These are phyloP conservation scores for Plagodis dolabraria DNA, from an alignment of 2,888 invertebrate genomes.

Conservation along the genomic window DNA sequence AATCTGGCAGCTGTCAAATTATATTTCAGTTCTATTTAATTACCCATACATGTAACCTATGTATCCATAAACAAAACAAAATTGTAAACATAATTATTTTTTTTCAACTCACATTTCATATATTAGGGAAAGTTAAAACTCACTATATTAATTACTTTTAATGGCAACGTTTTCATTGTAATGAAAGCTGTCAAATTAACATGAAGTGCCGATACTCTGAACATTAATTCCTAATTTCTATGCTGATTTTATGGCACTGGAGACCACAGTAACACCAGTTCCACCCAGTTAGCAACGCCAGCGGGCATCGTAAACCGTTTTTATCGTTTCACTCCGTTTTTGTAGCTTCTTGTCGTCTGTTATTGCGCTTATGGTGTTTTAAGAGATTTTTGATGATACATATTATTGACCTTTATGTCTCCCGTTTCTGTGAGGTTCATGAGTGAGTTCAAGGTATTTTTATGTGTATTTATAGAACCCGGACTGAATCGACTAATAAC, in stretches of 20 bases:
- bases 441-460: slow-evolving; percentile 15
- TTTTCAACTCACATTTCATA: no score
- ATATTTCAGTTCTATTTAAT: no score
- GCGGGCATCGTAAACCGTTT: slow-evolving; percentile 59
- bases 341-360: slow-evolving; percentile 44
- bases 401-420: slow-evolving; percentile 31
- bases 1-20: no score
- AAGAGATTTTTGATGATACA: slow-evolving; percentile 32
- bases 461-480: no score
- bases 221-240: slow-evolving; percentile 38
- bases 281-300: slow-evolving; percentile 60
- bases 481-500: no score
- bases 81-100: no score
- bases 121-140: no score
- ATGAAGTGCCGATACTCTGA: slow-evolving; percentile 20
- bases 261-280: slow-evolving; percentile 53
- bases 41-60: no score
- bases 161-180: background rate
- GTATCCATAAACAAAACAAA: no score
- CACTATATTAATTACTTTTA: no score
- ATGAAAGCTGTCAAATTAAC: slow-evolving; percentile 26
- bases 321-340: slow-evolving; percentile 49
- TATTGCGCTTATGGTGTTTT: slow-evolving; percentile 44
- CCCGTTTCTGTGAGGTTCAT: slow-evolving; percentile 9
- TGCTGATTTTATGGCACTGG: slow-evolving; percentile 42